Base-by-base conservation (phyloP, 2,113 vertebrate genomes). In the Podarcis raffonei region DNA sequence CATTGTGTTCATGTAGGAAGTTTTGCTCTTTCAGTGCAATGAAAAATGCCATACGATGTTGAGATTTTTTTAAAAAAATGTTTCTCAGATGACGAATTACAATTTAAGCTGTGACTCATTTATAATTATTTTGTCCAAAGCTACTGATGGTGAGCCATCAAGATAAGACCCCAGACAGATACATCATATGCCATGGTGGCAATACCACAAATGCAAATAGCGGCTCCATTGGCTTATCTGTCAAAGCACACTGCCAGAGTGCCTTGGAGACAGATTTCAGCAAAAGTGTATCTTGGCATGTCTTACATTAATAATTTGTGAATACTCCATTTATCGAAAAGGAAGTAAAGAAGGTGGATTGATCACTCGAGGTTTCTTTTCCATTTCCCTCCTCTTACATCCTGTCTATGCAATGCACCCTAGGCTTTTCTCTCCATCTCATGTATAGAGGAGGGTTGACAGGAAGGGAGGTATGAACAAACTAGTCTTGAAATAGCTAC, bases 281-380 rank as follows among this genome's bases (percentile, higher is more conserved):
- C 93, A 93, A 93, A 92, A 88, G 87, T 92, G 59, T 93, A n/a
- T 89, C 85, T 92, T 87, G 81, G 57, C 0, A 3, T 39, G 25
- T 66, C 57, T 94, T 90, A 93, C 91, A 94, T 96, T 94, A 96
- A 96, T 95, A 95, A 96, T 96, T 95, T 94, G 92, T 94, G 90
- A 95, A 96, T 95, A 95, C 95, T 96, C 92, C 94, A 84, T 94
- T 93, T 95, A 92, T 92, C 42, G 94, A 94, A 92, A 92, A 76
- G 84, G 69, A 72, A 91, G 93, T 95, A 91, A 66, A 78, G 53
- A 90, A 92, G 78, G 95, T 87, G 37, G 27, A 93, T 95, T 80
- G 77, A 87, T 87, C 91, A 11, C 42, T 32, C 95, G 25, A 12
- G 1, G 25, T 93, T 93, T 83, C 65, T 2, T 62, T 74, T 85